phyloP scores from a whole-genome alignment of 2,888 invertebrate species.

The Theretra japonica region DNA sequence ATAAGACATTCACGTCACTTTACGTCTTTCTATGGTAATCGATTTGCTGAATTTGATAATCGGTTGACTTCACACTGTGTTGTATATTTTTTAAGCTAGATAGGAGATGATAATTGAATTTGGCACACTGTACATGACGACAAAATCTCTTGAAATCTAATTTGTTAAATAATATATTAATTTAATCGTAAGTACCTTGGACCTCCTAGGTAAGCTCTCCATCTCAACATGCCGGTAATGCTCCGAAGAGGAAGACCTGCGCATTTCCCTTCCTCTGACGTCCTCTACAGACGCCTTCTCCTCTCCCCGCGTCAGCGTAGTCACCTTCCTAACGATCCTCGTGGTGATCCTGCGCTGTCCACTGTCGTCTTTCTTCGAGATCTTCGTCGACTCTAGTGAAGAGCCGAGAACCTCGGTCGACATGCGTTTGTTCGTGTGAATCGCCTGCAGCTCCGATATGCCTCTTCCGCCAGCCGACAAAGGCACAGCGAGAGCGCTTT shows the following conservation, averaged over 20 bases:
- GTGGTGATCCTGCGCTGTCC: constrained; percentile 94
- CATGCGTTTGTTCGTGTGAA: constrained; percentile 92
- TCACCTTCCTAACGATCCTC: constrained; percentile 94
- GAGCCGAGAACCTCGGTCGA: constrained; percentile 94
- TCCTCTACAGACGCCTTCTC: constrained; percentile 90
- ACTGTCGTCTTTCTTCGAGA: constrained; percentile 90
- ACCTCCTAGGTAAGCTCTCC: constrained; percentile 88
- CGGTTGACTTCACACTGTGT: not conserved
- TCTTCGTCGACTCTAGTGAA: constrained; percentile 92
- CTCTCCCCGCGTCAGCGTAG: constrained; percentile 94
- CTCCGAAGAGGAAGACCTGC: constrained; percentile 82
- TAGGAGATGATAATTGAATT: not conserved
- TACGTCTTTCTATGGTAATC: constrained; percentile 12
- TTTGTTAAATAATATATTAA: not conserved
- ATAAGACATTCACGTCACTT: constrained; percentile 15
- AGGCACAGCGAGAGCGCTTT: constrained; percentile 74
- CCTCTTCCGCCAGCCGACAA: constrained; percentile 74
- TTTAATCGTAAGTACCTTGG: constrained; percentile 87
- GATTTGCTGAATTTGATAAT: not conserved
- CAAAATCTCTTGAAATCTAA: not conserved
- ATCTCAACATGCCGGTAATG: constrained; percentile 85
- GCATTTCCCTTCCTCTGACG: constrained; percentile 85
- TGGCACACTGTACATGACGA: no score
- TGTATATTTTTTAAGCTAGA: not conserved
- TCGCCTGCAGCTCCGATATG: constrained; percentile 88